Percentiles rank a stretch among this genome's conserved stretches.
These are phyloP conservation scores for Paralichthys olivaceus DNA, from an alignment of 2,113 vertebrate genomes.

Conservation along the genomic window DNA sequence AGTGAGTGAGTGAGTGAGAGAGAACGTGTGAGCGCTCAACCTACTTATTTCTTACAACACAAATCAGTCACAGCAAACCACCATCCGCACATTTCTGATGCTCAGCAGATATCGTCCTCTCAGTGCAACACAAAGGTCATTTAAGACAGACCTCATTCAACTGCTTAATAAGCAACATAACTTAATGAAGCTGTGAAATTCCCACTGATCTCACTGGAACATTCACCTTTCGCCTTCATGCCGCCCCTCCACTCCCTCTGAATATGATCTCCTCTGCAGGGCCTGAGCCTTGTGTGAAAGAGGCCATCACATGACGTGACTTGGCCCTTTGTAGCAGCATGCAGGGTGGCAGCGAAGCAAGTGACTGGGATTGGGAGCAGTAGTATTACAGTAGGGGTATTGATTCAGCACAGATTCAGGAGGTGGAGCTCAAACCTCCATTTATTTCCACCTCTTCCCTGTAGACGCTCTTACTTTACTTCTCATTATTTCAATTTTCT, in stretches of 20 bases:
- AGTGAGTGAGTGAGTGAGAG: no score
- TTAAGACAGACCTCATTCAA: neutral
- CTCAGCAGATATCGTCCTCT: neutral
- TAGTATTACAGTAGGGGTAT: conserved; percentile 72
- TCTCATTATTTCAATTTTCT: conserved; percentile 40
- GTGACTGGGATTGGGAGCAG: conserved; percentile 67
- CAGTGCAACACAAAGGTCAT: neutral
- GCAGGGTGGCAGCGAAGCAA: conserved; percentile 52
- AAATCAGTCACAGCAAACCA: neutral
- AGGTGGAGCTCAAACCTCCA: conserved; percentile 24
- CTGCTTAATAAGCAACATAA: conserved; percentile 29
- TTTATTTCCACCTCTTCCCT: neutral
- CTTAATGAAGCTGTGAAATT: conserved; percentile 25
- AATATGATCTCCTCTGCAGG: conserved; percentile 58
- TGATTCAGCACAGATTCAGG: conserved; percentile 71
- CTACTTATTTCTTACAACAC: no score
- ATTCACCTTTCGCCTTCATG: conserved; percentile 60
- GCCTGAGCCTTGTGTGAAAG: conserved; percentile 66
- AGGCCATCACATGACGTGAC: conserved; percentile 72
- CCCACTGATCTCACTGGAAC: conserved; percentile 26
- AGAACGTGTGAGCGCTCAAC: no score
- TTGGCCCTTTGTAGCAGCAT: conserved; percentile 67
- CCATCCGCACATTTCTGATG: neutral
- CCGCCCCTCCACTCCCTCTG: conserved; percentile 13
- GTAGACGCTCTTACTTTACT: conserved; percentile 33